Percentiles rank a stretch among this genome's conserved stretches.
These are phyloP conservation scores for Diachrysia chrysitis DNA, from an alignment of 2,888 invertebrate genomes.

Conservation along the genomic window DNA sequence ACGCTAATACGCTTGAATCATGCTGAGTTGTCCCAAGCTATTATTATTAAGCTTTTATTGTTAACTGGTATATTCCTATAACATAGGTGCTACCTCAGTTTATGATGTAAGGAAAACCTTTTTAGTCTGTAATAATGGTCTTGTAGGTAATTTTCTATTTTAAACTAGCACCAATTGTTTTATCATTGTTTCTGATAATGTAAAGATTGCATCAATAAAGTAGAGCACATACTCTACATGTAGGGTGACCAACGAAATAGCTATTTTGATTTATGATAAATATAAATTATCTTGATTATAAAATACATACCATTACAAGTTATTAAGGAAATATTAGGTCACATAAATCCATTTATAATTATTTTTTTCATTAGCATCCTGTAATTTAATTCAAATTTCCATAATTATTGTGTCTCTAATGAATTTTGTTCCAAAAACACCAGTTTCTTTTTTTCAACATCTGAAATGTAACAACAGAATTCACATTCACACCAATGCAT, in stretches of 20 bases:
- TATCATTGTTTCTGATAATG: constrained; percentile 1
- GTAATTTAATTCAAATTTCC: not conserved
- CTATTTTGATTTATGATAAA: constrained; percentile 3
- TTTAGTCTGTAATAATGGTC: not conserved
- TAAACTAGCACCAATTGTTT: not conserved
- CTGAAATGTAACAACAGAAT: not conserved
- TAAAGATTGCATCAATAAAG: constrained; percentile 1
- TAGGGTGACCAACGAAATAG: not conserved
- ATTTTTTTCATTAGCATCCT: not conserved
- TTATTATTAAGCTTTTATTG: too few species aligned
- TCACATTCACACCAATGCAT: not conserved
- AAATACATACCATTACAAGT: not conserved
- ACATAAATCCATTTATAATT: too few species aligned
- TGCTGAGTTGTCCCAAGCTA: too few species aligned
- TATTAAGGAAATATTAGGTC: too few species aligned
- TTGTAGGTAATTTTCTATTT: not conserved
- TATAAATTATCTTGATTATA: not conserved
- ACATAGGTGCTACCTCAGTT: not conserved
- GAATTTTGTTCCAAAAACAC: not conserved
- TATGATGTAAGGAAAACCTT: not conserved
- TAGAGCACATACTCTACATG: not conserved
- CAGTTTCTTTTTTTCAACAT: not conserved
- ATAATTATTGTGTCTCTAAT: not conserved
- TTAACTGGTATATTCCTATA: not conserved
- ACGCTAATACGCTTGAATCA: constrained; percentile 1